Base-by-base conservation (phyloP, 1,140 invertebrate genomes). In the Heliconius hewitsoni region DNA sequence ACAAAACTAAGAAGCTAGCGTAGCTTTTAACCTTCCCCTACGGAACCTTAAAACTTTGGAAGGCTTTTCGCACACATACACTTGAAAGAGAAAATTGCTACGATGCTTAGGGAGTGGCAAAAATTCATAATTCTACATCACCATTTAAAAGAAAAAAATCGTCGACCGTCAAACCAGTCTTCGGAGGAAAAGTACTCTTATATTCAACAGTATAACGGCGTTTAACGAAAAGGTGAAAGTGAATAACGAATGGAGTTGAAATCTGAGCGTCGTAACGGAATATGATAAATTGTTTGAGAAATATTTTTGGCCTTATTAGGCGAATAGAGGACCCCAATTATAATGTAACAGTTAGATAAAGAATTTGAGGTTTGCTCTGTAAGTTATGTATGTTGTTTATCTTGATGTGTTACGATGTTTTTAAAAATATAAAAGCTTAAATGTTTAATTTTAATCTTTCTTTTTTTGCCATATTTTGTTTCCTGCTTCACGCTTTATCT, bases 111-210 rank as follows among this genome's bases (percentile, higher is more conserved):
- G 81, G 87, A 87, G 83, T 82, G 72, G 83, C 85, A 87, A 87
- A 87, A 88, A 90, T 87, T 89, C 86, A 89, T 87, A 87, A 87
- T 85, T 88, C 86, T 88, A 90, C 83, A 88, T 90, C 82, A 87
- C 86, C 85, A 86, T 88, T 89, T 90, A 86, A 88, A 85, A 80
- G 82, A 82, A 77, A 85, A 88, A 88, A 85, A 70, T 60, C 70
- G 66, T 60, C 55, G 39, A 18, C 74, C 37, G 37, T 60, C 9
- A 30, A 76, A 70, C 70, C 74, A 30, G 30, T 16, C 8, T n/a
- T 39, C 60, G 30, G 30, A 30, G 60, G 11, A 71, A 76, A 76
- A 76, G 30, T 70, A 39, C 27, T 42, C 27, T 71, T 76, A 71
- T 6, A 4, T 5, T 3, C 57, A 30, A 19, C 16, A 46, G 27